Evolutionary conservation across 1,140 invertebrate genomes (phyloP).

Genomic region (Drosophila varians): DNA sequence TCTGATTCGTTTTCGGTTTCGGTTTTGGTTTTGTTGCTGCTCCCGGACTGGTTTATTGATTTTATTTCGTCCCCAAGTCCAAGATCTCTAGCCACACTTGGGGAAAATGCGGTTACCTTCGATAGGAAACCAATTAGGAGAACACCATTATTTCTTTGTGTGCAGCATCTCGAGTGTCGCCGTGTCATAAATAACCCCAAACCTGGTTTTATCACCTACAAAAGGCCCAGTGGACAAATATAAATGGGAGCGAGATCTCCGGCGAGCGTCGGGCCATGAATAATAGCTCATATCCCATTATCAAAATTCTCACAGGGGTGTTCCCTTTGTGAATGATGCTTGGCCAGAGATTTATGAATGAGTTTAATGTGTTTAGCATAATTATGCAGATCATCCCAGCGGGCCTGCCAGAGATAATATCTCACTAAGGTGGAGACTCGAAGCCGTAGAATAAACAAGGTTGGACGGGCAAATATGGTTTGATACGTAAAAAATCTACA

Average conservation of each 20-base stretch:
- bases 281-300: constrained; percentile 58
- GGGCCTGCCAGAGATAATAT: constrained; percentile 32
- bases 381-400: constrained; percentile 48
- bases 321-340: constrained; percentile 29
- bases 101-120: background rate
- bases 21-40: constrained; percentile 42
- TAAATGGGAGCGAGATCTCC: constrained; percentile 62
- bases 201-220: constrained; percentile 74
- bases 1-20: constrained; percentile 51
- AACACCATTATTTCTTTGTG: background rate
- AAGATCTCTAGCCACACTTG: constrained; percentile 1
- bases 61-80: constrained; percentile 47
- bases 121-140: background rate
- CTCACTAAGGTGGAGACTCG: constrained; percentile 12
- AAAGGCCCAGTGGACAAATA: constrained; percentile 49
- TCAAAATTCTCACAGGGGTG: constrained; percentile 32
- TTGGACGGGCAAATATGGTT: background rate
- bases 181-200: constrained; percentile 63
- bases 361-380: constrained; percentile 64
- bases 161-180: constrained; percentile 9
- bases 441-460: background rate
- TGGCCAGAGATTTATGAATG: constrained; percentile 71
- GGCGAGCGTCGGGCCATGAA: constrained; percentile 49
- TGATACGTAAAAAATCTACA: too few relatives aligned
- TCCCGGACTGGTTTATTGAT: constrained; percentile 77